A percentile compares a stretch with the other conserved stretches of the same genome.
These are phyloP conservation scores for Malthinus flaveolus DNA, from an alignment of 2,888 invertebrate genomes.

Conservation along the genomic window DNA sequence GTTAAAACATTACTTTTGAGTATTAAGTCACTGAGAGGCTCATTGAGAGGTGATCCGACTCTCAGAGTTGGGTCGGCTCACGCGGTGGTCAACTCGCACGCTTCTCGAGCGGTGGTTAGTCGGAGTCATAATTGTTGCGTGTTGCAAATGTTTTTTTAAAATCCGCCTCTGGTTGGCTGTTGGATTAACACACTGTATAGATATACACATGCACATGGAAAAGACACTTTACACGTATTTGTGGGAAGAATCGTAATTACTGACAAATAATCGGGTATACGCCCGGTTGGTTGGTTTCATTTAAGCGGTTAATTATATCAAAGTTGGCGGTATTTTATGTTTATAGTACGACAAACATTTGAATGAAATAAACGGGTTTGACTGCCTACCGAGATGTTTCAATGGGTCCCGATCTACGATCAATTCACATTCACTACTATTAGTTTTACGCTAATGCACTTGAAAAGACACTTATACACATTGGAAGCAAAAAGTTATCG, in stretches of 20 bases:
- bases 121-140: no score
- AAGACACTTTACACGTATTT: neutral
- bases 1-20: no score
- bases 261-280: slow-evolving; percentile 24
- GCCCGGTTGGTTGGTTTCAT: slow-evolving; percentile 31
- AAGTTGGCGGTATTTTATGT: slow-evolving; percentile 31
- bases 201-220: no score
- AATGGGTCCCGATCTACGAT: slow-evolving; percentile 23
- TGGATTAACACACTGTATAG: no score
- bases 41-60: no score
- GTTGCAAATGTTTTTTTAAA: no score
- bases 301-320: slow-evolving; percentile 32
- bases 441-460: slow-evolving; percentile 19
- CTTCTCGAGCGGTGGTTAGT: no score
- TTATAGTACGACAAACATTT: slow-evolving; percentile 29
- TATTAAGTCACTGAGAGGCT: no score
- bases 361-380: slow-evolving; percentile 41
- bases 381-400: slow-evolving; percentile 31
- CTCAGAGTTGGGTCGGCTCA: no score
- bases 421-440: slow-evolving; percentile 24
- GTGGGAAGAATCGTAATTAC: slow-evolving; percentile 16
- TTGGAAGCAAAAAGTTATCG: slow-evolving; percentile 13
- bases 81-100: no score
- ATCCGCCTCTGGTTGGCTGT: no score
- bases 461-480: slow-evolving; percentile 18